Conservation (phyloP, 2,113 vertebrate genomes). For the Physeter macrocephalus region DNA sequence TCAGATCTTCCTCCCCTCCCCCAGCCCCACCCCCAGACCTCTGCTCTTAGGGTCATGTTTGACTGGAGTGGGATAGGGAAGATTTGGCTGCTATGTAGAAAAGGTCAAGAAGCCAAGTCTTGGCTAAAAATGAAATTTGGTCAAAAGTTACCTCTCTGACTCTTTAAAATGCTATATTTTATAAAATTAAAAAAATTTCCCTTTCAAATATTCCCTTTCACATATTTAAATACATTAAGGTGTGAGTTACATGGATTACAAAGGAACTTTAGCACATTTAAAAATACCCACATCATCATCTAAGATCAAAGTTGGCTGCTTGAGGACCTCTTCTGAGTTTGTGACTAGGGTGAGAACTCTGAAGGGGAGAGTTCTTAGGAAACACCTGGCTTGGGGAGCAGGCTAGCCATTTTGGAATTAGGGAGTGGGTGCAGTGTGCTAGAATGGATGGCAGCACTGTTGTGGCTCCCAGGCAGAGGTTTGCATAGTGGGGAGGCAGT, state of each 20-base stretch:
- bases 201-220: not conserved
- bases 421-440: not conserved
- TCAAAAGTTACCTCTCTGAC: not conserved
- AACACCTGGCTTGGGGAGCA: not conserved
- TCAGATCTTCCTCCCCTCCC: accelerated
- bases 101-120: not conserved
- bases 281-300: not conserved
- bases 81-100: not conserved
- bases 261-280: not conserved
- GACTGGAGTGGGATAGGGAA: not conserved
- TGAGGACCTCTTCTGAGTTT: not conserved
- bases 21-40: no score
- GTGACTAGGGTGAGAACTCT: not conserved
- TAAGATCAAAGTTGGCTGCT: not conserved
- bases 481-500: no score
- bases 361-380: not conserved
- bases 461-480: not conserved
- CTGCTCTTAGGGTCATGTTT: not conserved
- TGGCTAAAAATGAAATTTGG: not conserved
- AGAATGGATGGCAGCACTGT: not conserved
- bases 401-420: not conserved
- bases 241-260: not conserved
- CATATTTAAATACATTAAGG: not conserved
- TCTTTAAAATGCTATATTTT: not conserved
- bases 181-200: not conserved